These are phyloP conservation scores for Anagyrus pseudococci DNA, from an alignment of 2,888 invertebrate genomes.

Conservation along the genomic window DNA sequence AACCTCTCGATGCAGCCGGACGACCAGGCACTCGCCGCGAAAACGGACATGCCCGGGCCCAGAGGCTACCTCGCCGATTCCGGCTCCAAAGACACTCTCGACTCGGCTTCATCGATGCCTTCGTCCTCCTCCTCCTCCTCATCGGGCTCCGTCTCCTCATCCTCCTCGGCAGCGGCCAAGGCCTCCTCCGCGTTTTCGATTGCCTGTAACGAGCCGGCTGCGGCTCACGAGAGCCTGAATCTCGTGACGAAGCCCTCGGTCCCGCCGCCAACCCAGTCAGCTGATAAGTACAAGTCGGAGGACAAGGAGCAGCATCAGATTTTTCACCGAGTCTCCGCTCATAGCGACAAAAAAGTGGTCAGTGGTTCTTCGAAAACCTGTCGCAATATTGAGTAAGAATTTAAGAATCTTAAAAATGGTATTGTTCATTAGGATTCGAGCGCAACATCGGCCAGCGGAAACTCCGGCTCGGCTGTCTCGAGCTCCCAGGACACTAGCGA, in stretches of 20 bases:
- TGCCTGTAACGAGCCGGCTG: constrained; percentile 14
- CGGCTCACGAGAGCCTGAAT: constrained; percentile 59
- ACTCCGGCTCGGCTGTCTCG: constrained; percentile 26
- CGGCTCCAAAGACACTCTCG: constrained; percentile 41
- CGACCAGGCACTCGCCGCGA: constrained; percentile 36
- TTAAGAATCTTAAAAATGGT: background rate
- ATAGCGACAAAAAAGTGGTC: constrained; percentile 33
- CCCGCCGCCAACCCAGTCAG: background rate
- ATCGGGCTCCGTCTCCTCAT: too few species aligned
- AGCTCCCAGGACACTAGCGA: constrained; percentile 68
- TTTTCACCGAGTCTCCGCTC: constrained; percentile 36
- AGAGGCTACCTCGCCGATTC: constrained; percentile 37
- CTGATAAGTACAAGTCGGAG: constrained; percentile 55
- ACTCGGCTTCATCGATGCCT: too few species aligned
- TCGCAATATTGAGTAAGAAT: too few species aligned
- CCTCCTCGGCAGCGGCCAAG: too few species aligned
- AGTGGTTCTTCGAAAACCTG: constrained; percentile 3
- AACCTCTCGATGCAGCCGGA: constrained; percentile 54
- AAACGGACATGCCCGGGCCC: constrained; percentile 26
- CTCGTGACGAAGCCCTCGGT: constrained; percentile 60
- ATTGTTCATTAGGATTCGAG: constrained; percentile 23
- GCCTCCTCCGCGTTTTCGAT: too few species aligned
- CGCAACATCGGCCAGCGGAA: constrained; percentile 17
- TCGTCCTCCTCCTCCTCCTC: too few species aligned
- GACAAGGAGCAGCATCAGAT: constrained; percentile 45